Evolutionary conservation across 35 echinoderm and acorn worm species (phyloP), one percentile per base, ranked within the genome.

Genomic region (Acanthaster planci): DNA sequence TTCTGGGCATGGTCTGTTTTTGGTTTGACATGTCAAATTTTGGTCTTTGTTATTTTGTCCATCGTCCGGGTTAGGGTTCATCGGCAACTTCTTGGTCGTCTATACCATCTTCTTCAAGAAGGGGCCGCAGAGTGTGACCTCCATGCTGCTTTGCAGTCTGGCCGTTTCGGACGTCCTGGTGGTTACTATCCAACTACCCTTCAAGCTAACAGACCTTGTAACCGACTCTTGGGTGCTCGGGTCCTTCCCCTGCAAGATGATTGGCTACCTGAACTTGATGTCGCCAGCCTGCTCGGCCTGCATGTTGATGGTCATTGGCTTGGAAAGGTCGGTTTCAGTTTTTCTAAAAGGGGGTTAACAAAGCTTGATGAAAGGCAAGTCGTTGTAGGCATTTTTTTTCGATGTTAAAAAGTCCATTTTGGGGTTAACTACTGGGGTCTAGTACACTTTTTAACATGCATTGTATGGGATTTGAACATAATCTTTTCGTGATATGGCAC

Each of bases 271-370:
- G 8, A 57, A 36, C 37, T 16, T 83, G 12, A 59, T 94, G 2
- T 76, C 78, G 0, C 87, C 84, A 52, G 84, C 92, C 29, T 90
- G 86, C 9, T 94, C 92, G 8, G 92, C 88, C 0, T 89, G 84
- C 31, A 94, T 94, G 92, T 84, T 94, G 27, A 76, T 94, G 76
- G 92, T 87, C 0, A 94, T 94, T 22, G 90, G 92, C 38, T 80
- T 81, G 31, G 92, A 90, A 90, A 67, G 92, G 92, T 90, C 22
- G 76, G 87, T 51, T 15, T 0, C 10, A 29, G n/a, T n/a, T n/a
- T n/a, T n/a, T n/a, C n/a, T n/a, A n/a, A 17, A 9, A 19, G 17
- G 16, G 16, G 17, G 9, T 29, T 34, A 16, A 77, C 17, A 12
- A 77, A 17, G 17, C 32, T 29, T 77, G 16, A 57, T 14, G 54